phyloP scores from a whole-genome alignment of 1,140 invertebrate genomes.

The Melanaphis sacchari region DNA sequence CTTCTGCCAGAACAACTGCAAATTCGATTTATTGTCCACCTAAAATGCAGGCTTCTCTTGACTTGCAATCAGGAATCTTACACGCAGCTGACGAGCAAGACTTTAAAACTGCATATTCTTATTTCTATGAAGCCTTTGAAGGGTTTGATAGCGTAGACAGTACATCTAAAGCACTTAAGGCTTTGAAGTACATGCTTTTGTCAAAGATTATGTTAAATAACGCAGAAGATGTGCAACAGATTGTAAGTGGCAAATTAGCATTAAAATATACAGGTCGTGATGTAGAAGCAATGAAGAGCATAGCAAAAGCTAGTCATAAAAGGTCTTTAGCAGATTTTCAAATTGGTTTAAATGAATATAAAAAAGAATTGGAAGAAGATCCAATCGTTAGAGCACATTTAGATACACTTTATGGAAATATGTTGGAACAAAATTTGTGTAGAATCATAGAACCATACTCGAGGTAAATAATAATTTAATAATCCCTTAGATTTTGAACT shows the following conservation, averaged over 20 bases:
- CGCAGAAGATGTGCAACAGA: constrained; percentile 94
- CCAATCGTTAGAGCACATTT: constrained; percentile 96
- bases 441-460: constrained; percentile 99
- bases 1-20: constrained; percentile 97
- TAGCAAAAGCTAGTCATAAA: constrained; percentile 95
- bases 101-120: constrained; percentile 99
- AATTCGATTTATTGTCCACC: constrained; percentile 99
- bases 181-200: constrained; percentile 98
- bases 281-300: constrained; percentile 96
- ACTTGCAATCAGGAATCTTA: constrained; percentile 96
- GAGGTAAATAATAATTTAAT: constrained; percentile 59
- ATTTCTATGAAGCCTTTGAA: constrained; percentile 99
- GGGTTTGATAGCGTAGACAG: constrained; percentile 96
- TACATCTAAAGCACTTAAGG: constrained; percentile 83
- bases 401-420: constrained; percentile 95
- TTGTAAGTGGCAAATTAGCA: constrained; percentile 95
- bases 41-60: constrained; percentile 94
- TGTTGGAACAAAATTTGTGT: constrained; percentile 99
- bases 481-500: background rate
- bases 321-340: constrained; percentile 96
- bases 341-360: constrained; percentile 83
- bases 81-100: constrained; percentile 99
- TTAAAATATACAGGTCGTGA: constrained; percentile 95
- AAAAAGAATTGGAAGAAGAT: constrained; percentile 92
- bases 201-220: constrained; percentile 98